Percentiles rank a stretch among this genome's conserved stretches.
These are phyloP conservation scores for Quadroppia sp. DNA, from an alignment of 2,888 invertebrate species.

Conservation along the genomic window DNA sequence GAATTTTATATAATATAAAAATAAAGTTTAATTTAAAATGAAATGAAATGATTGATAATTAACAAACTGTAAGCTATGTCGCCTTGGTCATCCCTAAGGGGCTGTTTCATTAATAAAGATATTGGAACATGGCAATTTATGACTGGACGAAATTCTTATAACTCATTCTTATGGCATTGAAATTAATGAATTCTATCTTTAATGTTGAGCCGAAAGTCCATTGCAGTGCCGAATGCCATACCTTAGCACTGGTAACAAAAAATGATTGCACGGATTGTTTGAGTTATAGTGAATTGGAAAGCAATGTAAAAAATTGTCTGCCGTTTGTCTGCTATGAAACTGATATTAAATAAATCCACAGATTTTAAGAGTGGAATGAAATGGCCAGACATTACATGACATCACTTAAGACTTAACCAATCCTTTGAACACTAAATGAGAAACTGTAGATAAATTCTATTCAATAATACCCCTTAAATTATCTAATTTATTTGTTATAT, in stretches of 20 bases:
- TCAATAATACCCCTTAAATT: too few species aligned
- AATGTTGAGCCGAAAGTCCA: neutral
- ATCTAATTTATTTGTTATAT: too few species aligned
- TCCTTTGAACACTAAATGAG: neutral
- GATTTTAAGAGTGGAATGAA: neutral
- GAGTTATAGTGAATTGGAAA: neutral
- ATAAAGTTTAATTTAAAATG: too few species aligned
- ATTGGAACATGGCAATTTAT: neutral
- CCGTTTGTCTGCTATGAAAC: neutral
- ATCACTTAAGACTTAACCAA: neutral
- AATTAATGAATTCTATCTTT: neutral
- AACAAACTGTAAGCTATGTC: too few species aligned
- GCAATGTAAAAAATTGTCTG: slow-evolving; percentile 14
- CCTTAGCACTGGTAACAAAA: neutral
- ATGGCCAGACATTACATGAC: slow-evolving; percentile 2
- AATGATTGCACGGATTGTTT: neutral
- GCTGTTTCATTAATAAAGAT: too few species aligned
- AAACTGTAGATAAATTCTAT: neutral
- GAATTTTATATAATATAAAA: too few species aligned
- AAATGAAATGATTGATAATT: too few species aligned
- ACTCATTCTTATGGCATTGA: slow-evolving; percentile 7
- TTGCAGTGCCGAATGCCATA: neutral
- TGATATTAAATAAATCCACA: neutral
- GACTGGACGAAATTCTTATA: neutral
- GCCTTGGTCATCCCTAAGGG: too few species aligned